Conservation (phyloP, 2,797 vertebrate genomes). For the Ciconia nigra region DNA sequence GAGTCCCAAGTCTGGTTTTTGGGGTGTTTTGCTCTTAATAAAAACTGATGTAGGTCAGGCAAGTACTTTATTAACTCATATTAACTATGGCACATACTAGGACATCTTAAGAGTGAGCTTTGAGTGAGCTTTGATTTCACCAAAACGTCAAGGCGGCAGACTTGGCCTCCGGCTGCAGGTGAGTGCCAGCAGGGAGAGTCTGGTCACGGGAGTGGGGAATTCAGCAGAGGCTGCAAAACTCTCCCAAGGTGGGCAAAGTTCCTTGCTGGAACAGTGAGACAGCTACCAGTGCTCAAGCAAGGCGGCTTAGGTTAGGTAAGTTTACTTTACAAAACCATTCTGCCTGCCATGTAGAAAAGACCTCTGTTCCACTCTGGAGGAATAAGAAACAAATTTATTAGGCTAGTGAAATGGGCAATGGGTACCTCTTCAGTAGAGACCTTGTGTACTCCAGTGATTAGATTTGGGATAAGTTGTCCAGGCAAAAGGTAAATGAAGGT, state of each 20-base stretch:
- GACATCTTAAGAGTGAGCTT: neutral
- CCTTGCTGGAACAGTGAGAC: neutral
- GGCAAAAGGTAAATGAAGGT: neutral
- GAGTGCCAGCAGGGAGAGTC: neutral
- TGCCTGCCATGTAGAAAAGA: neutral
- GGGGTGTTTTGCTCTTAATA: neutral
- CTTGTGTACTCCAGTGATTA: neutral
- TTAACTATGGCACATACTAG: neutral
- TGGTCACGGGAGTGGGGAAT: neutral
- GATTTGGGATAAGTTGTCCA: neutral
- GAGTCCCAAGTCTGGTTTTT: neutral
- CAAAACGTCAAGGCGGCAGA: neutral
- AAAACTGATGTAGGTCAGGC: neutral
- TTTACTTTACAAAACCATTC: slow-evolving; percentile 10
- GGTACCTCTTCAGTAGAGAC: neutral
- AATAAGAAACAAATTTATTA: neutral
- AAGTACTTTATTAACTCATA: neutral
- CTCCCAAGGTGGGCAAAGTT: neutral
- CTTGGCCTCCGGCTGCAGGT: neutral
- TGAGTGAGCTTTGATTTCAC: neutral
- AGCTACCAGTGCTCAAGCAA: neutral
- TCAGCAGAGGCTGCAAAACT: neutral
- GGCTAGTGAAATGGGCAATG: neutral
- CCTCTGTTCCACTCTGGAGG: neutral
- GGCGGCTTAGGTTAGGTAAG: neutral